Evolutionary conservation across 2,797 vertebrate genomes (phyloP).

Genomic region (Echeneis naucrates): DNA sequence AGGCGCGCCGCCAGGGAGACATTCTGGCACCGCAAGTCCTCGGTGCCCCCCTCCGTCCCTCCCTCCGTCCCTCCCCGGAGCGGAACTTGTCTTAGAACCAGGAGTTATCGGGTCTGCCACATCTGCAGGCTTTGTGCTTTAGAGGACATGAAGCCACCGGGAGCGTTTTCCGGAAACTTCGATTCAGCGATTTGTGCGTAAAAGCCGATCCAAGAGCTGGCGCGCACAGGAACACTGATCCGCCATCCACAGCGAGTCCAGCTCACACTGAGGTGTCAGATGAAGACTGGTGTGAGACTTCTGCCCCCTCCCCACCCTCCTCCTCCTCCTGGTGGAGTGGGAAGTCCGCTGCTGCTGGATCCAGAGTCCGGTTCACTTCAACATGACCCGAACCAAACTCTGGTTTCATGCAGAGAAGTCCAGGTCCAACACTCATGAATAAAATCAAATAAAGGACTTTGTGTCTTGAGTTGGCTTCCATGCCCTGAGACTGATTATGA

Average conservation of each 20-base stretch:
- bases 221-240: conserved; percentile 4
- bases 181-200: conserved; percentile 14
- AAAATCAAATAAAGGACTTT: neutral
- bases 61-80: too few species aligned
- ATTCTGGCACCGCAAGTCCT: conserved; percentile 32
- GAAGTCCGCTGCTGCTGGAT: conserved; percentile 38
- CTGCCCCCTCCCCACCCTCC: too few species aligned
- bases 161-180: neutral
- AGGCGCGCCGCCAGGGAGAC: conserved; percentile 54
- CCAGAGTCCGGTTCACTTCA: conserved; percentile 7
- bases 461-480: too few species aligned
- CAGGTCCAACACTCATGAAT: neutral
- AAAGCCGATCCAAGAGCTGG: conserved; percentile 22
- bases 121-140: conserved; percentile 6
- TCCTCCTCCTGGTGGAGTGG: too few species aligned
- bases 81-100: neutral
- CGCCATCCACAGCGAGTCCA: neutral
- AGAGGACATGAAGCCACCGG: neutral
- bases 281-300: neutral
- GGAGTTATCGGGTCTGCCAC: neutral
- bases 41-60: too few species aligned
- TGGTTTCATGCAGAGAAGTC: neutral
- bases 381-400: conserved; percentile 18
- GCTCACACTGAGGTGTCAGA: neutral
- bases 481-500: neutral